Base-by-base conservation (phyloP, 2,888 invertebrate species). In the Drosophila hamatofila region DNA sequence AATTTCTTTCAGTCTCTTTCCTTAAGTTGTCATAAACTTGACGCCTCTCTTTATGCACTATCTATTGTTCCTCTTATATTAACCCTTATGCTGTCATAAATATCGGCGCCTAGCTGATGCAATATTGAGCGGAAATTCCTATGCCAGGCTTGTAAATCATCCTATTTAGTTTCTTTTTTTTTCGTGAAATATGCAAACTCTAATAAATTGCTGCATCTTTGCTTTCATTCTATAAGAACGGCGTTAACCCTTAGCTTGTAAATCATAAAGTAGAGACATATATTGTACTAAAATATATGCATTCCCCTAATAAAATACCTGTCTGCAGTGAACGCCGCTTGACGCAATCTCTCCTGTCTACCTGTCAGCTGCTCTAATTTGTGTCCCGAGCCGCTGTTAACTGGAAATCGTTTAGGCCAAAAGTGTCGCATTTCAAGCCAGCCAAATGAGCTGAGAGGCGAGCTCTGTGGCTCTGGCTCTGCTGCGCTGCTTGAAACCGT, bases 281-380 rank as follows among this genome's bases (percentile, higher is more conserved):
- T 37, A 37, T 42, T 60, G 55, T 52, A 64, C 42, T 8, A n/a
- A 66, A 66, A 60, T 72, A 60, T 75, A 71, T 68, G 75, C 57
- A 55, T 66, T 41, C 33, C 46, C 35, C 61, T 74, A 65, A 70
- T 78, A 46, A 83, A 83, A 81, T 33, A 33, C 37, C 27, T 49
- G 61, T 57, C 41, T 54, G 54, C 33, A 23, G 18, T n/a, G 56
- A 74, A 64, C 83, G 69, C 75, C 78, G 42, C 37, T 49, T 76
- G 81, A 78, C 71, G 76, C 72, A 80, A 80, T 73, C 59, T 51
- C 42, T 25, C 23, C 33, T 42, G 39, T 42, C 68, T 88, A 85
- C 83, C 83, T 88, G 51, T 51, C 80, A 77, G 88, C 57, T 80
- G 85, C 83, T 72, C 88, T 82, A 82, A 67, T 83, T 87, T 80